Evolutionary conservation across 2,113 vertebrate genomes (phyloP).

Genomic region (Dolichallabes microphthalmus): DNA sequence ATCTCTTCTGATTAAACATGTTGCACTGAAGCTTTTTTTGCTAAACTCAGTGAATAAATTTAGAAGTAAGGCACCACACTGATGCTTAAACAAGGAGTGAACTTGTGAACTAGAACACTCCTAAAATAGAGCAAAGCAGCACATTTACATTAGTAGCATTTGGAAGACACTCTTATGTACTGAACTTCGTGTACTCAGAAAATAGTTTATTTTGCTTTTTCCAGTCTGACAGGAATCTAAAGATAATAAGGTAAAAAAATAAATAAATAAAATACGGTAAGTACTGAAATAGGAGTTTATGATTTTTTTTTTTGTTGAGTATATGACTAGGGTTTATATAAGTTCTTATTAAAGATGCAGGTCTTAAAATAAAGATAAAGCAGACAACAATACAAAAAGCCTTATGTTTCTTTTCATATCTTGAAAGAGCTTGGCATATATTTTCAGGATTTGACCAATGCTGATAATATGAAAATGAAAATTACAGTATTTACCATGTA

Average conservation of each 20-base stretch:
- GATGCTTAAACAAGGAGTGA: constrained; percentile 18
- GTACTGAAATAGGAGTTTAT: background rate
- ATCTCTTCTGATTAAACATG: constrained; percentile 40
- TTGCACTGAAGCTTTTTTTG: constrained; percentile 17
- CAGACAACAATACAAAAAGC: background rate
- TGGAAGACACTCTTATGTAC: background rate
- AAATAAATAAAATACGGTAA: no score
- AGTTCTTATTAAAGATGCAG: constrained; percentile 1
- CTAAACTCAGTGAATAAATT: background rate
- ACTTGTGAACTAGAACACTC: constrained; percentile 28
- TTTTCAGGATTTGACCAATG: background rate
- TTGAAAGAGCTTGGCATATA: background rate
- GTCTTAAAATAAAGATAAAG: background rate
- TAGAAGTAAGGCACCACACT: constrained; percentile 8
- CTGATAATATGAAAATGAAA: no score
- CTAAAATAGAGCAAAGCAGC: constrained; percentile 22
- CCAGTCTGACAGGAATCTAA: background rate
- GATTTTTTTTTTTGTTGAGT: background rate
- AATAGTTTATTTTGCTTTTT: background rate
- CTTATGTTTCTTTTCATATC: background rate
- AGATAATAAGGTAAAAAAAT: background rate
- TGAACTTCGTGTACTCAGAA: background rate
- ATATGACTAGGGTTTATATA: background rate
- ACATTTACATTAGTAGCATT: background rate
- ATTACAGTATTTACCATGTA: no score